A percentile compares a stretch with the other conserved stretches of the same genome.
These are phyloP conservation scores for Eidolon dupreanum DNA, from an alignment of 2,797 vertebrate species.

Conservation along the genomic window DNA sequence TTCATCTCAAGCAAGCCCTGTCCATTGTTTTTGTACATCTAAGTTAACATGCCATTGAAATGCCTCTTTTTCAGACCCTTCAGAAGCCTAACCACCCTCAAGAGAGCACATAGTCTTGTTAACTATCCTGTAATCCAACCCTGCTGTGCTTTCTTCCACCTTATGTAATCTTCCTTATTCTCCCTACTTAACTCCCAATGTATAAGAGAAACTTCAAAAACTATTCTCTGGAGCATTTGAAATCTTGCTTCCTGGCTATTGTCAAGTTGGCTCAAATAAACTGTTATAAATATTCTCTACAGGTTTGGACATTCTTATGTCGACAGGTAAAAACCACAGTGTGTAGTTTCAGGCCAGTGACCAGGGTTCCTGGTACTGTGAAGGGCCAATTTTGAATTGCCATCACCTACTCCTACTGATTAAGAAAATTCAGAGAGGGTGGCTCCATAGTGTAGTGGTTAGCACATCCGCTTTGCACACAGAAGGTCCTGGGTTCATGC, in stretches of 20 bases:
- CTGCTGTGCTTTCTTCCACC: background rate
- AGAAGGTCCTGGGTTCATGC: too few relatives aligned
- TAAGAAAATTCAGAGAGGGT: constrained; percentile 12
- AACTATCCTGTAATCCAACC: background rate
- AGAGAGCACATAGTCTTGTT: background rate
- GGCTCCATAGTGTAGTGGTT: too few relatives aligned
- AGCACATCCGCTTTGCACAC: too few relatives aligned
- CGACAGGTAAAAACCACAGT: background rate
- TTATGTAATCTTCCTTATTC: background rate
- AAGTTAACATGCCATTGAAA: background rate
- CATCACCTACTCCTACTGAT: background rate
- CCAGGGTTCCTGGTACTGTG: background rate
- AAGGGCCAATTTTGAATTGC: background rate
- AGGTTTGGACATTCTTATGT: background rate
- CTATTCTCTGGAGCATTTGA: background rate
- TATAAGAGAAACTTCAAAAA: background rate
- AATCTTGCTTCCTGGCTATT: background rate
- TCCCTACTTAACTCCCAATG: background rate
- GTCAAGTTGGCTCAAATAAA: background rate
- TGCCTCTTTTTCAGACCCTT: background rate
- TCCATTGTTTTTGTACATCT: background rate
- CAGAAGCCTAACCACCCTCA: background rate
- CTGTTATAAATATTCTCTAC: background rate
- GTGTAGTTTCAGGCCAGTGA: background rate
- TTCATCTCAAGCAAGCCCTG: background rate